Conservation (phyloP, 2,113 vertebrate genomes). For the Malurus elegans region DNA sequence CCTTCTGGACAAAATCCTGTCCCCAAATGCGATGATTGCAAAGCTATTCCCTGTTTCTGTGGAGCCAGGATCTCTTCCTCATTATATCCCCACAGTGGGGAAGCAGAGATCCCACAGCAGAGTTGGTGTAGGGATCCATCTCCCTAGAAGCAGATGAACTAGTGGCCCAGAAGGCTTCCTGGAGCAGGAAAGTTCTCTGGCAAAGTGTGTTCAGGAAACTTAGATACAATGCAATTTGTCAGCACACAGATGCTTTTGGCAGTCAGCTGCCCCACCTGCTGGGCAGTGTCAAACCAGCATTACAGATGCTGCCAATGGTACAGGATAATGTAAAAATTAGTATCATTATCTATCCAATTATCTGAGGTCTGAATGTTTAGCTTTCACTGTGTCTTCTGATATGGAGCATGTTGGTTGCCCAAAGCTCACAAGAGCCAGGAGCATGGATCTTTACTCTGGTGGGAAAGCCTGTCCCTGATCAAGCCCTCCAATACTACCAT, state of each 20-base stretch:
- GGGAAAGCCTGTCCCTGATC: not conserved
- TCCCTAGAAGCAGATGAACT: not conserved
- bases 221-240: not conserved
- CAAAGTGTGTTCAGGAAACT: rapidly evolving
- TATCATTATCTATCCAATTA: not conserved
- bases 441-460: not conserved
- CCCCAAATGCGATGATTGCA: not conserved
- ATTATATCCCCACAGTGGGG: not conserved
- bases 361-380: not conserved
- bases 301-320: not conserved
- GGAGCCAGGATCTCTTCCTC: not conserved
- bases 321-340: not conserved
- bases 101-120: not conserved
- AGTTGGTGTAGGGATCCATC: not conserved
- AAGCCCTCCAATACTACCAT: rapidly evolving
- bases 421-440: not conserved
- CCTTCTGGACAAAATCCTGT: not conserved
- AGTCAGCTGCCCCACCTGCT: not conserved
- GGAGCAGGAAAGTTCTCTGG: not conserved
- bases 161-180: not conserved
- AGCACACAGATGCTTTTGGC: not conserved
- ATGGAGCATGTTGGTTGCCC: not conserved
- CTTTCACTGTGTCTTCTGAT: not conserved
- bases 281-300: not conserved
- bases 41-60: not conserved